These are phyloP conservation scores for Perognathus longimembris DNA, from an alignment of 2,113 vertebrate species.

Conservation along the genomic window DNA sequence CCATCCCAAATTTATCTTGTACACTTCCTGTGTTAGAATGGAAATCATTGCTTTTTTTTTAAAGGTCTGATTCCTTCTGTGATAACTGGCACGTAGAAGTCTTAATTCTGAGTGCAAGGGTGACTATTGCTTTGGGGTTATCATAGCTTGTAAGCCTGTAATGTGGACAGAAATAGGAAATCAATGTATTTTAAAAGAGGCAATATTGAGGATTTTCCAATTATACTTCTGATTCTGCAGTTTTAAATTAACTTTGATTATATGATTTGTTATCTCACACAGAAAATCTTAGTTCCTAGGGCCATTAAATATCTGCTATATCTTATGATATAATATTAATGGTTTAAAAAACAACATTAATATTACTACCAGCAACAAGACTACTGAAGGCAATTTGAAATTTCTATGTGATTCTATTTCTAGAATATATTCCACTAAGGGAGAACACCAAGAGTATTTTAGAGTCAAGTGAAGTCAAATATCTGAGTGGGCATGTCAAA, in stretches of 20 bases:
- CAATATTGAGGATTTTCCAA: neutral
- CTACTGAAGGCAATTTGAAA: neutral
- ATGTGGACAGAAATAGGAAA: neutral
- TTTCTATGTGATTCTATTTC: neutral
- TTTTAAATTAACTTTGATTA: neutral
- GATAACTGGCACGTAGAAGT: neutral
- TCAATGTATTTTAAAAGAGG: neutral
- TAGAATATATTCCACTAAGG: neutral
- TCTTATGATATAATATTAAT: neutral
- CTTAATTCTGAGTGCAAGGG: conserved; percentile 4
- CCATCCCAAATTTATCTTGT: neutral
- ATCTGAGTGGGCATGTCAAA: neutral
- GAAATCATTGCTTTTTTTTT: too few species aligned
- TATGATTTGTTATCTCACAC: neutral
- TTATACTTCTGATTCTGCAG: neutral
- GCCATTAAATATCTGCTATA: neutral
- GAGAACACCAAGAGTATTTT: neutral
- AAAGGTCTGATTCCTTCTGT: neutral
- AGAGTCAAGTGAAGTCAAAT: neutral
- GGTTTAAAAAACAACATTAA: conserved; percentile 15
- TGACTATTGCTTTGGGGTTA: neutral
- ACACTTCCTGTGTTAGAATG: neutral
- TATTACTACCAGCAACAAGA: neutral
- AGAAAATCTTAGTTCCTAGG: neutral
- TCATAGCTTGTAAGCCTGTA: neutral